Conservation (phyloP, 2,888 invertebrate genomes). For the Cryptocheilus praepositus region DNA sequence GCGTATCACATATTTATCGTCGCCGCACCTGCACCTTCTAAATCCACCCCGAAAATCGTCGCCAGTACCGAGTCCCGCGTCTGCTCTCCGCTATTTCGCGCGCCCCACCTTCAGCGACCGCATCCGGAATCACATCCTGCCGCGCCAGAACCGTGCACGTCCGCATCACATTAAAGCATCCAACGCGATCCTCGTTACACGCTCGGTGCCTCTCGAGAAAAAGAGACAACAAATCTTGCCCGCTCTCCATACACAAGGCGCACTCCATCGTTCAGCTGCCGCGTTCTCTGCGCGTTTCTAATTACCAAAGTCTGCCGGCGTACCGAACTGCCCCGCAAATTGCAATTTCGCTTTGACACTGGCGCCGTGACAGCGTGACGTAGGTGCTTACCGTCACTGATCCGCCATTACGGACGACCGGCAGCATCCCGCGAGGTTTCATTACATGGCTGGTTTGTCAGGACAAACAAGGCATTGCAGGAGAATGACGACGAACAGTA, state of each 20-base stretch:
- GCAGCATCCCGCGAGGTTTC: slow-evolving; percentile 66
- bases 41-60: too few relatives aligned
- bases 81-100: too few relatives aligned
- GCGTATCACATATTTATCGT: too few relatives aligned
- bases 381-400: slow-evolving; percentile 51
- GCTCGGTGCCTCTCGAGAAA: slow-evolving; percentile 24
- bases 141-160: too few relatives aligned
- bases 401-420: slow-evolving; percentile 51
- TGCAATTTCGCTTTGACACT: slow-evolving; percentile 61
- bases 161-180: too few relatives aligned
- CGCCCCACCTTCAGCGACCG: too few relatives aligned
- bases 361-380: slow-evolving; percentile 55
- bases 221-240: background rate
- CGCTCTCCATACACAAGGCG: background rate
- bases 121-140: too few relatives aligned
- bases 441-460: slow-evolving; percentile 71
- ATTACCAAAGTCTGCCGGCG: slow-evolving; percentile 50
- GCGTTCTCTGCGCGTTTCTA: slow-evolving; percentile 19
- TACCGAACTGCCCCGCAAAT: slow-evolving; percentile 50
- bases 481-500: slow-evolving; percentile 37
- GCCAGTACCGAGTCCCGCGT: too few relatives aligned
- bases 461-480: slow-evolving; percentile 67
- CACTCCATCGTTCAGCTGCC: slow-evolving; percentile 17
- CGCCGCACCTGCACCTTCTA: too few relatives aligned
- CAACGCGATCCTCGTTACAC: slow-evolving; percentile 47